Base-by-base conservation (phyloP, 2,888 invertebrate species). In the Cataglyphis rosenhaueri region DNA sequence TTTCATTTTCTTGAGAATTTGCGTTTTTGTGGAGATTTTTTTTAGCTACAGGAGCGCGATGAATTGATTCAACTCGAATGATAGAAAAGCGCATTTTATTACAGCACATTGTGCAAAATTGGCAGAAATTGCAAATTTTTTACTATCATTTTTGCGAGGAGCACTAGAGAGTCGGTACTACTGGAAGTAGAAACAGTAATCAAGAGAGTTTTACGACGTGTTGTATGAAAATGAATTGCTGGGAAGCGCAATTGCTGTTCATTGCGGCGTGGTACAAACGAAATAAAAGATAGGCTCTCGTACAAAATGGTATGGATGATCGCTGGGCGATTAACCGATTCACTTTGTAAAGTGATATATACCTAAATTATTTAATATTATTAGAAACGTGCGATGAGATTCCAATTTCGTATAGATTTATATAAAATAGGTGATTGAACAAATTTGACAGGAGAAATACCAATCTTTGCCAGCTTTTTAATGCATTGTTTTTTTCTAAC, bases 261-360 rank as follows among this genome's bases (percentile, higher is more conserved):
- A 82, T 83, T 68, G 68, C 71, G 82, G 64, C 61, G 18, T 18
- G 82, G 83, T 83, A 87, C 83, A 84, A 86, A 84, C 73, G 62
- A 38, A 12, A 61, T 44, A 62, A 35, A 62, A 83, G 65, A 71
- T 73, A 57, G 84, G 78, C 59, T 86, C 70, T 82, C 64, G 65
- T 52, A 52, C 52, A 52, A 52, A 52, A 52, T 76, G 71, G 44
- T 21, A 48, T 59, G 52, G 57, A 81, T 64, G 83, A 68, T 88
- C 83, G 87, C 87, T 87, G 87, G 84, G 84, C 87, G 87, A 88
- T 88, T 83, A 74, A 15, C 18, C 18, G 29, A 70, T 83, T 84
- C 84, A 61, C 62, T 70, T 87, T 83, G 65, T 52, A n/a, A 81
- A 82, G 83, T 64, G 84, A 52, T 52, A 85, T 82, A 83, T 81